Percentiles rank a stretch among this genome's conserved stretches.
Conservation (phyloP, 1,140 invertebrate species). For the Caenorhabditis brenneri region DNA sequence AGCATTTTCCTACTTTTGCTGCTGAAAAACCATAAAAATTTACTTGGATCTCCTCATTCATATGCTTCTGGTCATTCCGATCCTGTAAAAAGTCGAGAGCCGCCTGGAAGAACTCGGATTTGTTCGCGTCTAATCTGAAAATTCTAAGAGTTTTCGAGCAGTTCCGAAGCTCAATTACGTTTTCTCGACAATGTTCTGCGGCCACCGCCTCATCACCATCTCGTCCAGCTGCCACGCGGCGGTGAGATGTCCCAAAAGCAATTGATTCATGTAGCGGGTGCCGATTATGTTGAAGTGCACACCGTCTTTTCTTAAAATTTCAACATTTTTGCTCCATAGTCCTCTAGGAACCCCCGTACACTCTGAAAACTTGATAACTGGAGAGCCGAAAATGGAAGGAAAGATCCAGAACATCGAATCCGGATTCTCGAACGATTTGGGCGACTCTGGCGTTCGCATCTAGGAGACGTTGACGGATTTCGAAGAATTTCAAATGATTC, state of each 20-base stretch:
- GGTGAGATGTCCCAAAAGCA: neutral
- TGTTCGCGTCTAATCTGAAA: no score
- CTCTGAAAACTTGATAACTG: conserved; percentile 1
- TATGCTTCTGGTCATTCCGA: neutral
- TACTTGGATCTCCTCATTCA: neutral
- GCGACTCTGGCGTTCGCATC: neutral
- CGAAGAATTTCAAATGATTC: neutral
- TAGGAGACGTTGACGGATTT: neutral
- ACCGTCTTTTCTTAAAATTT: conserved; percentile 18
- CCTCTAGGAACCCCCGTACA: neutral
- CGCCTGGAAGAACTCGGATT: neutral
- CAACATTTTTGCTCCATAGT: neutral
- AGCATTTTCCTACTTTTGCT: no score
- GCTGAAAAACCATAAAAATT: no score
- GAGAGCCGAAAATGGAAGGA: conserved; percentile 1
- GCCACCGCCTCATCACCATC: neutral
- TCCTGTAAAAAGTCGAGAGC: neutral
- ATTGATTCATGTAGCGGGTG: conserved; percentile 17
- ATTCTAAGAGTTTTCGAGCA: no score
- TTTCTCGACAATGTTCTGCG: neutral
- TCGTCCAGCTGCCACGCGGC: neutral
- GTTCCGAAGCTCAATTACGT: neutral
- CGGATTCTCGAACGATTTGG: conserved; percentile 4
- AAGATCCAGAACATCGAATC: neutral
- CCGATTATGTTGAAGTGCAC: neutral